Base-by-base conservation (phyloP, 2,113 vertebrate species). In the Ageneiosus marmoratus region DNA sequence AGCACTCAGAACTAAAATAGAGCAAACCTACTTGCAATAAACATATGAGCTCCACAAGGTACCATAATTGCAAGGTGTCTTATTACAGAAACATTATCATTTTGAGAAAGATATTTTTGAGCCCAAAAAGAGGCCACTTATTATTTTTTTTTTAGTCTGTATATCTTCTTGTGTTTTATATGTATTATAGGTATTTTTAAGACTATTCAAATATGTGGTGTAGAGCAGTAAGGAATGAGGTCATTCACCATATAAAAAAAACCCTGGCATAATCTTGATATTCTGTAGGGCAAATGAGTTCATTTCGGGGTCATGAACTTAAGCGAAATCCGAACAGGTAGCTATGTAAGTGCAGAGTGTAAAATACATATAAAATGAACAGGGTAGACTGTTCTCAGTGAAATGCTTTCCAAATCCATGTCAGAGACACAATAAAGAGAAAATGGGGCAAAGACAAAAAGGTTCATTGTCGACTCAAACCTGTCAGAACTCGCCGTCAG, bases 401-500 rank as follows among this genome's bases (percentile, higher is more conserved):
- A 58, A 79, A 46, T 50, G 34, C 46, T 84, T 75, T 82, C 32
- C 70, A 76, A 79, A 53, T 16, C 76, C 37, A 41, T 22, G 80
- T 80, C 62, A 44, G 53, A 69, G 48, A 53, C 60, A 78, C n/a
- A 56, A 58, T 41, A 48, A 63, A 32, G 34, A 22, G 53, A 63
- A 74, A 77, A 67, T n/a, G 34, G 69, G 53, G 75, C 55, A 41
- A 88, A 85, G 74, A 88, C 81, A 88, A 89, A 77, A 74, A 79
- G 48, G 78, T 53, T 73, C 83, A 88, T 89, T 89, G 89, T 89
- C 83, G 86, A 83, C 86, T 88, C 80, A 87, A 81, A 85, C 80
- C 86, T 84, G 86, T 88, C 85, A 77, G 73, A 79, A 86, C 87
- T 73, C 83, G 87, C 86, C 85, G 84, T 86, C 87, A 62, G 78